Conservation (phyloP, 2,797 vertebrate species). For the Lutjanus campechanus region DNA sequence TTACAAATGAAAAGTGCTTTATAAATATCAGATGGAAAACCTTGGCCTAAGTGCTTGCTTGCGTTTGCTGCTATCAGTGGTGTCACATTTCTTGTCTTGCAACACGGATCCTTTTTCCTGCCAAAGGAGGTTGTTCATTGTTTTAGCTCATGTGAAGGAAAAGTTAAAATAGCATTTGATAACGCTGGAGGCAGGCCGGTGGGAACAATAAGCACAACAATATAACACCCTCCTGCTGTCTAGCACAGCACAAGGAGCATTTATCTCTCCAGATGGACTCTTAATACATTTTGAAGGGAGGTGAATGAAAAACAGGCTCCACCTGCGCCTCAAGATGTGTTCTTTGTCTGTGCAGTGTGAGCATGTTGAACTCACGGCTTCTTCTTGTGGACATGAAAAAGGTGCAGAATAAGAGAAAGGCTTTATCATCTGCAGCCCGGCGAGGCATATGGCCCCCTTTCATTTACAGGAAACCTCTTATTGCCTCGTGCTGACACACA, state of each 20-base stretch:
- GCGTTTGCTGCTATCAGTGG: slow-evolving; percentile 10
- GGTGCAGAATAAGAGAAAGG: slow-evolving; percentile 23
- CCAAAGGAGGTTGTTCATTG: slow-evolving; percentile 62
- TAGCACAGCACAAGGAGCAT: slow-evolving; percentile 19
- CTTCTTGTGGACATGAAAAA: slow-evolving; percentile 24
- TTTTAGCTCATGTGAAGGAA: slow-evolving; percentile 66
- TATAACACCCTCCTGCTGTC: slow-evolving; percentile 43
- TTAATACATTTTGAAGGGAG: slow-evolving; percentile 34
- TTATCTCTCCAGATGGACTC: slow-evolving; percentile 49
- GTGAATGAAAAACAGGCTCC: slow-evolving; percentile 45
- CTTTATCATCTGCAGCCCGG: slow-evolving; percentile 24
- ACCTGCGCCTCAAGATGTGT: slow-evolving; percentile 34
- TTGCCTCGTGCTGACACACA: slow-evolving; percentile 54
- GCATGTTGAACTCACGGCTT: slow-evolving; percentile 13
- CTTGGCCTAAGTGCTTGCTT: slow-evolving; percentile 6
- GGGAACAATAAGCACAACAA: slow-evolving; percentile 53
- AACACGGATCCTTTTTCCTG: slow-evolving; percentile 62
- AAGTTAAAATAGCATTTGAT: slow-evolving; percentile 73
- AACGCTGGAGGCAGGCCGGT: slow-evolving; percentile 47
- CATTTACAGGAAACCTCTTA: slow-evolving; percentile 47
- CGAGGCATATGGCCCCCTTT: slow-evolving; percentile 19
- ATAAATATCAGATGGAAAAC: not conserved
- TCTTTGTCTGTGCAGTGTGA: slow-evolving; percentile 30
- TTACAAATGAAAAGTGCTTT: not conserved
- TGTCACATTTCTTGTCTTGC: slow-evolving; percentile 27